Evolutionary conservation across 2,888 invertebrate genomes (phyloP).

Genomic region (Melieria crassipennis): DNA sequence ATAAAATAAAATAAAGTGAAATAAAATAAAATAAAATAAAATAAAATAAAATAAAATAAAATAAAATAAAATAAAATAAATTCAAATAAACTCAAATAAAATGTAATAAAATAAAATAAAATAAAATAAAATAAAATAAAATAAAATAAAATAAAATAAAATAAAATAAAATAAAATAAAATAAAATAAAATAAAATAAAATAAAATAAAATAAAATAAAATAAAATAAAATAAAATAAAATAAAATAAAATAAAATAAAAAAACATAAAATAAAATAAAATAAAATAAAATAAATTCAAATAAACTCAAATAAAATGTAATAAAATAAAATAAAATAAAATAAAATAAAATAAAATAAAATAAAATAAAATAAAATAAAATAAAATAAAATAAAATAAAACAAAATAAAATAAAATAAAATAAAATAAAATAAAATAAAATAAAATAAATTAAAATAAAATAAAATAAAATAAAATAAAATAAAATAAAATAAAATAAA

Average conservation of each 20-base stretch:
- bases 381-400: not conserved
- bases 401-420: slow-evolving; percentile 6
- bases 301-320: not conserved
- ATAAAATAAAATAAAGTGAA: too few species aligned
- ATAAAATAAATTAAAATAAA: slow-evolving; percentile 6
- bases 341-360: slow-evolving; percentile 1
- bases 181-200: not conserved
- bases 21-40: too few species aligned
- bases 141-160: not conserved
- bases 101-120: not conserved
- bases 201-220: not conserved
- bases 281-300: not conserved
- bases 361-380: not conserved
- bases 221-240: not conserved
- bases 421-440: slow-evolving; percentile 4
- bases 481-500: slow-evolving; percentile 8
- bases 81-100: too few species aligned
- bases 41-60: too few species aligned
- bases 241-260: not conserved
- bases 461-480: slow-evolving; percentile 8
- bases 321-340: not conserved
- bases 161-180: not conserved
- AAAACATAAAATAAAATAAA: not conserved
- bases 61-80: too few species aligned
- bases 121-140: not conserved